Base-by-base conservation (phyloP, 2,888 invertebrate genomes). In the Noctua janthe region DNA sequence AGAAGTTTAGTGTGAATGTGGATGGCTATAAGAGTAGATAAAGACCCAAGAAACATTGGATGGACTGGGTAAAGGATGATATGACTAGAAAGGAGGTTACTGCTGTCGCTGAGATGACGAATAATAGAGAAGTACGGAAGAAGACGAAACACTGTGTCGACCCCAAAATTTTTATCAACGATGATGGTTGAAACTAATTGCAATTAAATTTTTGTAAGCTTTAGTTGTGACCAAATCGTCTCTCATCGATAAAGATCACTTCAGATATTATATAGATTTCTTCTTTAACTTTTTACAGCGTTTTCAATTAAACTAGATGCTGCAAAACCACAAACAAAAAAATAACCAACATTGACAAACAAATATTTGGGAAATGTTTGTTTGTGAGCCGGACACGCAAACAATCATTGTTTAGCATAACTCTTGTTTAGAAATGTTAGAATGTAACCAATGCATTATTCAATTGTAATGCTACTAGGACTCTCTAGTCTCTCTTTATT, bases 311-410 rank as follows among this genome's bases (percentile, higher is more conserved):
- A 49, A 43, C 17, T 6, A 43, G 6, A 11, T 29, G 59, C 17
- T 62, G 39, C 29, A 39, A 29, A 59, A 78, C 54, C 15, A 54
- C 4, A 20, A 47, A 6, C 51, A 54, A 54, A 43, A 51, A 72
- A 67, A 43, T 29, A 49, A 81, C 20, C n/a, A 71, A 59, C 54
- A 81, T 67, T 47, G 43, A 29, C 72, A 56, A n/a, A 39, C 23
- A 84, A 84, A 75, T 67, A 73, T 81, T 81, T 70, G 49, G 35
- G 0, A 29, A n/a, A 43, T 72, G 39, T 73, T 75, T 84, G 80
- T 81, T 56, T 72, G 51, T 79, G 39, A 59, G 74, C 29, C 67
- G 59, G 54, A 62, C 35, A 43, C 47, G 74, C 78, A 49, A 67
- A 74, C 82, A 59, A 62, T 66, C 54, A 64, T 73, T 82, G 78